Evolutionary conservation across 2,888 invertebrate genomes (phyloP), one percentile per base, ranked within the genome.

Genomic region (Seira ritae): DNA sequence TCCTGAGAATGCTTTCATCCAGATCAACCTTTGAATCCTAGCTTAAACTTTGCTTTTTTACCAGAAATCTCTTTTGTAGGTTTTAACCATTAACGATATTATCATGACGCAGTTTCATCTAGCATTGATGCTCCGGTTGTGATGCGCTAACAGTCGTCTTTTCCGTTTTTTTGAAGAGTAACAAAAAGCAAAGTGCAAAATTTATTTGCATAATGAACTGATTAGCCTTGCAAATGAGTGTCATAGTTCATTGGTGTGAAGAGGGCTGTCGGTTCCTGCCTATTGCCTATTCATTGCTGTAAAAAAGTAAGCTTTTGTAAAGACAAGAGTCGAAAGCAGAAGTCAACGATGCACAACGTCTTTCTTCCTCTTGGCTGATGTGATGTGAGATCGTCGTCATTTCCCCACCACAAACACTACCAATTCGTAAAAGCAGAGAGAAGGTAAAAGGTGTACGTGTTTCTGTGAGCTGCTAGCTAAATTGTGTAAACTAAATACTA

Each of bases 171-270:
- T 50, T 50, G 15, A 19, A 65, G 67, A 67, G 67, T 67, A 23
- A n/a, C n/a, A 23, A 67, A 19, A 23, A 20, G 23, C 12, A 2
- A 65, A 67, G 66, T 72, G 55, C 72, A 31, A 66, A 66, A 71
- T 55, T 50, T 67, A 70, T 60, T 62, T 71, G 37, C 78, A 78
- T 78, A 55, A 76, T 70, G 75, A 82, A 66, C 71, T 82, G 81
- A 85, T 85, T 85, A 85, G 80, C 82, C 83, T 80, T 85, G 74
- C 83, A 85, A 85, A 85, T 83, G 84, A 86, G 84, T 87, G 86
- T 87, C 86, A 87, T 85, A 87, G 85, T 85, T 87, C 85, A 87
- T 84, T 85, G 80, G 77, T 69, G 84, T 74, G 70, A 75, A 68
- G 72, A 73, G 68, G 65, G 22, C 66, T 20, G 50, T 50, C 15